A percentile compares a stretch with the other conserved stretches of the same genome.
Evolutionary conservation across 2,797 vertebrate genomes (phyloP).

Genomic region (Babyrousa celebensis): DNA sequence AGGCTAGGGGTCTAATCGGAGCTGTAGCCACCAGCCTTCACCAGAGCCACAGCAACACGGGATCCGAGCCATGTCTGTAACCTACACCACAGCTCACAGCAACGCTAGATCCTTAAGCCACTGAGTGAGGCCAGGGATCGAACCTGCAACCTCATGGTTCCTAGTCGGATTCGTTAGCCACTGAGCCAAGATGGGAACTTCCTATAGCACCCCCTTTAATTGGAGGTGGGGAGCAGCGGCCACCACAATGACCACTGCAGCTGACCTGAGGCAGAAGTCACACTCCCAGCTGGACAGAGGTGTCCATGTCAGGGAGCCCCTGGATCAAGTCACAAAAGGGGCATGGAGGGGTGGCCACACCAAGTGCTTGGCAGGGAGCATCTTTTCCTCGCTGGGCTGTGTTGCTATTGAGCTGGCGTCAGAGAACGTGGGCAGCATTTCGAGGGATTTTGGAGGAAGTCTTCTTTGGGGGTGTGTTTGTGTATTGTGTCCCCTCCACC

Average conservation of each 20-base stretch:
- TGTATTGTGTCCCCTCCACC: not conserved
- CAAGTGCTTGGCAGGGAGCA: rapidly evolving
- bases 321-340: not conserved
- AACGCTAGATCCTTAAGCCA: too few relatives aligned
- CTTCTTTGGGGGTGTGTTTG: not conserved
- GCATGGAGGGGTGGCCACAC: not conserved
- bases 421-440: not conserved
- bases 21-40: too few relatives aligned
- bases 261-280: not conserved
- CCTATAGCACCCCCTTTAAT: not conserved
- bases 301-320: not conserved
- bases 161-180: too few relatives aligned
- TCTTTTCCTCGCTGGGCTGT: not conserved
- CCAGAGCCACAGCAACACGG: too few relatives aligned
- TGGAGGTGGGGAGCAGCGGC: not conserved
- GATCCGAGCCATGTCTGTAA: too few relatives aligned
- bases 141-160: too few relatives aligned
- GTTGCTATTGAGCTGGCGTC: not conserved
- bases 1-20: too few relatives aligned
- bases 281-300: not conserved
- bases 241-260: not conserved
- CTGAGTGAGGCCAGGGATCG: too few relatives aligned
- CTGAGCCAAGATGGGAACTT: too few relatives aligned
- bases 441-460: not conserved
- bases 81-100: too few relatives aligned